phyloP scores from a whole-genome alignment of 2,797 vertebrate genomes.

The Lagodon rhomboides region DNA sequence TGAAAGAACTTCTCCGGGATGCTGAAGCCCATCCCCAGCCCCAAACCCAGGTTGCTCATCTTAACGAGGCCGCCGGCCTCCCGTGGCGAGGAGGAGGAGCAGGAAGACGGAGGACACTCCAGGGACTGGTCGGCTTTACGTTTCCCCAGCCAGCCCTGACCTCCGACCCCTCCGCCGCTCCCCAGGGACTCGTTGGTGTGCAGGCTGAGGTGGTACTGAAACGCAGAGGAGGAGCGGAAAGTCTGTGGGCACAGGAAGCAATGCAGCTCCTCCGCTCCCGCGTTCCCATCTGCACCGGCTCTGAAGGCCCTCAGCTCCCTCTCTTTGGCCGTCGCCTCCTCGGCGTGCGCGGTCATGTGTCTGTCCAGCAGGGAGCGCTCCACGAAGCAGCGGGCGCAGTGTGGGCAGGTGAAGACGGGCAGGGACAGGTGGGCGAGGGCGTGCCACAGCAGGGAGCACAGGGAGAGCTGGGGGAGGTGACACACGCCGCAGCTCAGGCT shows the following conservation, averaged over 20 bases:
- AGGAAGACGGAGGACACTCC: slow-evolving; percentile 73
- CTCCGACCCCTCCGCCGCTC: background rate
- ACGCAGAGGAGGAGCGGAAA: slow-evolving; percentile 90
- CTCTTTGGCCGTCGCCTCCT: slow-evolving; percentile 84
- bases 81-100: slow-evolving; percentile 75
- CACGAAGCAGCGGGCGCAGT: slow-evolving; percentile 91
- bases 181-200: slow-evolving; percentile 84
- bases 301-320: slow-evolving; percentile 63
- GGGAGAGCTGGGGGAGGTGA: slow-evolving; percentile 89
- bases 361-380: slow-evolving; percentile 84
- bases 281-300: background rate
- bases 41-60: slow-evolving; percentile 66
- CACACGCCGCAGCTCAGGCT: slow-evolving; percentile 91
- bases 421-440: slow-evolving; percentile 90
- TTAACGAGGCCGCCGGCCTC: slow-evolving; percentile 71
- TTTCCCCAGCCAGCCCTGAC: slow-evolving; percentile 85
- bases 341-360: slow-evolving; percentile 89
- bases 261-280: slow-evolving; percentile 86
- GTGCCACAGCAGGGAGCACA: slow-evolving; percentile 96
- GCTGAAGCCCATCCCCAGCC: slow-evolving; percentile 63
- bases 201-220: slow-evolving; percentile 92
- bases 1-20: slow-evolving; percentile 72
- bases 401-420: slow-evolving; percentile 92
- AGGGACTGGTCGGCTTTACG: slow-evolving; percentile 87
- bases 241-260: slow-evolving; percentile 94